Evolutionary conservation across 2,888 invertebrate genomes (phyloP), one percentile per base, ranked within the genome.

Genomic region (Aphrophora alni): DNA sequence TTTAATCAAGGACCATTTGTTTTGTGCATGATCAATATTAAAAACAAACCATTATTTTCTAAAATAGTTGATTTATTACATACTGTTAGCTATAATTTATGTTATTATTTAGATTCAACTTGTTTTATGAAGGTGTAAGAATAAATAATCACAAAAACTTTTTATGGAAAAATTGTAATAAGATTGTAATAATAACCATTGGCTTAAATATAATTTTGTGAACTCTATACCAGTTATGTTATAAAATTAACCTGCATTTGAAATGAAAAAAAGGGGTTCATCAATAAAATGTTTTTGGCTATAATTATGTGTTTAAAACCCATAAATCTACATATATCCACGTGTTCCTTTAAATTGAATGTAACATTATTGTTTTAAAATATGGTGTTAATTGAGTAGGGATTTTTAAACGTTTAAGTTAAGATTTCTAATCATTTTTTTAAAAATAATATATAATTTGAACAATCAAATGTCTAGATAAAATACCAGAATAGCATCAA

Each of bases 111-210:
- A 75, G 17, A 44, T 75, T 75, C 24, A n/a, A 24, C 26, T 51
- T 38, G 75, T 24, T 75, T 24, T 28, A 7, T 44, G 21, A 38
- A 75, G 0, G 51, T 75, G 44, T 51, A 51, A 24, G n/a, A 70
- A 21, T 70, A 27, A 70, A 25, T 12, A 14, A 17, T 71, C 14
- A 26, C 27, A 71, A 25, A 71, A 71, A 4, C 17, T 33, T 75
- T 38, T 44, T 44, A 0, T 12, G 1, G 75, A 17, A 38, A 38
- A 74, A 38, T 21, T 44, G 26, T n/a, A 51, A 51, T 75, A 44
- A n/a, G n/a, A n/a, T n/a, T n/a, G n/a, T n/a, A n/a, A 44, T 38
- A 75, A n/a, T 51, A 75, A 75, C 44, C 38, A 75, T 38, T 75
- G 44, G 51, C 75, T 33, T 28, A 33, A 27, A 71, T 71, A 28